Base-by-base conservation (phyloP, 2,797 vertebrate genomes). In the Pelodytes ibericus region DNA sequence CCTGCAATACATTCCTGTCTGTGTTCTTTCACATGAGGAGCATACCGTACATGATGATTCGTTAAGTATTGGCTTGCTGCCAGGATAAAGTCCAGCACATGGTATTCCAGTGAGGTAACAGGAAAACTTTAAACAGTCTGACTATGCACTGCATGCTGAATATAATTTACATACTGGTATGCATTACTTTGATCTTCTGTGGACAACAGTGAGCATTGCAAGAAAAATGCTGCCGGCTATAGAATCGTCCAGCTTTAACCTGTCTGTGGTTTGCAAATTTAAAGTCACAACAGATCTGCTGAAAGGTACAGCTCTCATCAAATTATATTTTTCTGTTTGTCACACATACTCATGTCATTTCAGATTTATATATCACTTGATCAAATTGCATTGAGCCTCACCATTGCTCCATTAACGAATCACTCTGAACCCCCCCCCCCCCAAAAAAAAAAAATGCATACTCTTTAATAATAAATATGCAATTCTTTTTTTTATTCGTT, bases 31-130 rank as follows among this genome's bases (percentile, higher is more conserved):
- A 69, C 36, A 22, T 30, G 56, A 44, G 22, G 70, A 69, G 68
- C 66, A 67, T n/a, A 25, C 39, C 56, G 44, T 33, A 27, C 22
- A 11, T 44, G 20, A 51, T 41, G 57, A 30, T 51, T 75, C 58
- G 36, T 41, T 53, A 44, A 49, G 27, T 18, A 30, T 41, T 74
- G 77, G 64, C 33, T 13, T 13, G 25, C 22, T 56, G 71, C 70
- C 76, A 78, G 41, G 39, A 65, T 31, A 62, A 51, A 69, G 66
- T 73, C 20, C 64, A 62, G 77, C 64, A 74, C 64, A 79, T 79
- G 57, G 41, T 74, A 73, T 73, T 73, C 64, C 29, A 24, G 57
- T 79, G 77, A 79, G 77, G 77, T 79, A 74, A 79, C 64, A 4
- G 64, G 64, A 79, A 73, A 73, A 79, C 64, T 57, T 66, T 62